Conservation (phyloP, 2,113 vertebrate species). For the Myotis yumanensis region DNA sequence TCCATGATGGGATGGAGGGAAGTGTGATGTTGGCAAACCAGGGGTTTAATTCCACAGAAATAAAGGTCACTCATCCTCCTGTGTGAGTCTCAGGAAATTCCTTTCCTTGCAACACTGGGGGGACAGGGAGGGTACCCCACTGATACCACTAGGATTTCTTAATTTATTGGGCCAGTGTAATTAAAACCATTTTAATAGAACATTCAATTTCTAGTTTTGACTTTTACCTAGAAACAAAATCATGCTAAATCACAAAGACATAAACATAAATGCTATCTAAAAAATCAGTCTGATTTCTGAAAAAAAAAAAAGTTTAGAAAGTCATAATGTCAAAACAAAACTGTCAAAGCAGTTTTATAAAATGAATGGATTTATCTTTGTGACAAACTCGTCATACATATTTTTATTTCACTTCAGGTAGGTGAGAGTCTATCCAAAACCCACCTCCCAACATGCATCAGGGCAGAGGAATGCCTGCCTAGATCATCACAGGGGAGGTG, state of each 20-base stretch:
- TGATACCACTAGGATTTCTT: not conserved
- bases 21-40: not conserved
- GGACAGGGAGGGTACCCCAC: not conserved
- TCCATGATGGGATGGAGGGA: not conserved
- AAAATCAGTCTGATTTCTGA: not conserved
- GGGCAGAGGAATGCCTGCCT: not conserved
- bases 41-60: not conserved
- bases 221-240: not conserved
- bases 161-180: not conserved
- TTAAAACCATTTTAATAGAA: not conserved
- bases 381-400: not conserved
- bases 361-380: not conserved
- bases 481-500: rapidly evolving
- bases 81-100: not conserved
- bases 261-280: not conserved
- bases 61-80: not conserved
- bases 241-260: not conserved
- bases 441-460: rapidly evolving
- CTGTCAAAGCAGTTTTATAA: not conserved
- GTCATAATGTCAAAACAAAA: not conserved
- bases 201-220: not conserved
- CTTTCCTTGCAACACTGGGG: not conserved
- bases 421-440: not conserved
- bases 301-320: not conserved
- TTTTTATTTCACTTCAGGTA: not conserved